Evolutionary conservation across 2,797 vertebrate species (phyloP), one percentile per base, ranked within the genome.

Genomic region (Xyrichtys novacula): DNA sequence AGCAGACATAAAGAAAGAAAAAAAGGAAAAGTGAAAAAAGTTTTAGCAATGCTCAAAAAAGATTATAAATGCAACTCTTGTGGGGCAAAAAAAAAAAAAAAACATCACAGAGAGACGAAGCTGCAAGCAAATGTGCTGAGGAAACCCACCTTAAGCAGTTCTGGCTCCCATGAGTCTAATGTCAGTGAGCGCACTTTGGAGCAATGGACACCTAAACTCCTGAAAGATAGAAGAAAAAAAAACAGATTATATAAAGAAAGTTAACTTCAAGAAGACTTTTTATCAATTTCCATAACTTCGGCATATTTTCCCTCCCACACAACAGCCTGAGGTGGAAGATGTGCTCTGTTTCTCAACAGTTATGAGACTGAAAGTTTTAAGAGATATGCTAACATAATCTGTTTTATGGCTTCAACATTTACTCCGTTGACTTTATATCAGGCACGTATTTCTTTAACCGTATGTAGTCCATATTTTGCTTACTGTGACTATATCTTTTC

Each of bases 181-280:
- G 98, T 99, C 78, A 99, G 93, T 7, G 98, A 99, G 15, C 98
- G 95, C 14, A 99, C 98, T 89, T 99, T 99, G 40, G 98, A 99
- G 90, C 96, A 99, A 81, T 99, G 97, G 71, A 99, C 97, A 0
- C 98, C 98, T 74, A 99, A 94, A 90, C 98, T 99, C 96, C 98
- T 99, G 44, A 52, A 48, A 70, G 47, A 71, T 19, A 78, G n/a
- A 32, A 68, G 28, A 64, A 42, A 8, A n/a, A 50, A 22, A 42
- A 42, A 44, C 0, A 54, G 5, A 53, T 26, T 25, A 36, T 7
- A 53, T 29, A n/a, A 65, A 70, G 20, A 40, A 47, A 22, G 34
- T 52, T 15, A 74, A 61, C 12, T 52, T 31, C 58, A 28, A 46
- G 23, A 42, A 29, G 2, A 32, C n/a, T 64, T 64, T 60, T 17